Evolutionary conservation across 1,140 invertebrate genomes (phyloP).

Genomic region (Heliothis subflexa): DNA sequence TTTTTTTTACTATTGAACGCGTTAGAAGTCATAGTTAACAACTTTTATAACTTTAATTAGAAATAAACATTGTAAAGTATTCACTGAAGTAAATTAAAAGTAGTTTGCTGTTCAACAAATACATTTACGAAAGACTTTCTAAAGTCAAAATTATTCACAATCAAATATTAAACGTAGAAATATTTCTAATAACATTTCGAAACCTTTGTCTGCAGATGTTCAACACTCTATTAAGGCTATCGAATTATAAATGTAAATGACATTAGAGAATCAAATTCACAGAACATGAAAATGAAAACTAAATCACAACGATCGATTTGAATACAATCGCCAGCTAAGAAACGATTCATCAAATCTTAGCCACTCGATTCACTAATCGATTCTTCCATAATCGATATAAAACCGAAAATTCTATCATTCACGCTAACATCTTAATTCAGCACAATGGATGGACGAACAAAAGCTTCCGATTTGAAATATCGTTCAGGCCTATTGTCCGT

Average conservation of each 20-base stretch:
- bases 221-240: not conserved
- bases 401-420: slow-evolving; percentile 25
- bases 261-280: not conserved
- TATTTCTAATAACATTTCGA: not conserved
- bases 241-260: not conserved
- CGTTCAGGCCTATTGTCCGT: slow-evolving; percentile 60
- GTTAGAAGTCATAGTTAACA: not conserved
- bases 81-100: not conserved
- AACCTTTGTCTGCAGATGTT: slow-evolving; percentile 10
- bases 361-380: not conserved
- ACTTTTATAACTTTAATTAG: not conserved
- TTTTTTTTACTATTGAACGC: too few relatives aligned
- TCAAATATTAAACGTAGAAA: not conserved
- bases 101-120: slow-evolving; percentile 3
- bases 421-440: slow-evolving; percentile 42
- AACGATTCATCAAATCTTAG: slow-evolving; percentile 7
- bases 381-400: slow-evolving; percentile 33
- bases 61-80: slow-evolving; percentile 2
- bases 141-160: not conserved
- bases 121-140: not conserved
- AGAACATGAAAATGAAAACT: not conserved
- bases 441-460: slow-evolving; percentile 52
- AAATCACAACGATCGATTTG: not conserved
- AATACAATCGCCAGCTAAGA: not conserved
- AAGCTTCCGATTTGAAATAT: slow-evolving; percentile 53